A percentile compares a stretch with the other conserved stretches of the same genome.
These are phyloP conservation scores for Herminia tarsipennalis DNA, from an alignment of 2,888 invertebrate species.

Conservation along the genomic window DNA sequence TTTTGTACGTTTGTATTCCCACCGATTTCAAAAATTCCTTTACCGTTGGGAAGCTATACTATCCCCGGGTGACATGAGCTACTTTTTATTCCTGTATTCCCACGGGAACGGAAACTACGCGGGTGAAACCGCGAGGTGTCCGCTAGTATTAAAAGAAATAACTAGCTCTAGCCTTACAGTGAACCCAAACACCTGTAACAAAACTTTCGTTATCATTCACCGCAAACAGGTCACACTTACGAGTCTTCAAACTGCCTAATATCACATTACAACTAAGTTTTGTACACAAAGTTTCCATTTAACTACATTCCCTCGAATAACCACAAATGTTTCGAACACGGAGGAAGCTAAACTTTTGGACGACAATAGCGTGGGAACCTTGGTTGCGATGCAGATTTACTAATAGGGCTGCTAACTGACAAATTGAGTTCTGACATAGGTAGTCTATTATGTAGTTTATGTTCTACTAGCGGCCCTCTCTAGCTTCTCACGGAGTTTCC, in stretches of 20 bases:
- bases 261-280: constrained; percentile 33
- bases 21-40: too few species aligned
- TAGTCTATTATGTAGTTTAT: too few species aligned
- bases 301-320: constrained; percentile 26
- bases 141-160: too few species aligned
- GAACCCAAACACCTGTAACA: background rate
- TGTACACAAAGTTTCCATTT: constrained; percentile 33
- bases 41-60: too few species aligned
- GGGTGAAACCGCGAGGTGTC: too few species aligned
- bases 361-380: constrained; percentile 18
- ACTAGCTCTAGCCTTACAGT: too few species aligned
- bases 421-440: background rate
- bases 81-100: too few species aligned
- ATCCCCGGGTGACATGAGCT: too few species aligned
- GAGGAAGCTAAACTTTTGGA: constrained; percentile 19
- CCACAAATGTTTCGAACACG: constrained; percentile 29
- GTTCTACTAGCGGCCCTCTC: too few species aligned
- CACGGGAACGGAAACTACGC: too few species aligned
- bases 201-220: constrained; percentile 22
- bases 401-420: background rate
- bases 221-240: constrained; percentile 13
- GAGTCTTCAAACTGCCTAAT: constrained; percentile 11
- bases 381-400: constrained; percentile 15
- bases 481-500: too few species aligned
- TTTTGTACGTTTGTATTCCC: too few species aligned